phyloP scores from a whole-genome alignment of 1,140 invertebrate species.

The Zaprionus vittiger region DNA sequence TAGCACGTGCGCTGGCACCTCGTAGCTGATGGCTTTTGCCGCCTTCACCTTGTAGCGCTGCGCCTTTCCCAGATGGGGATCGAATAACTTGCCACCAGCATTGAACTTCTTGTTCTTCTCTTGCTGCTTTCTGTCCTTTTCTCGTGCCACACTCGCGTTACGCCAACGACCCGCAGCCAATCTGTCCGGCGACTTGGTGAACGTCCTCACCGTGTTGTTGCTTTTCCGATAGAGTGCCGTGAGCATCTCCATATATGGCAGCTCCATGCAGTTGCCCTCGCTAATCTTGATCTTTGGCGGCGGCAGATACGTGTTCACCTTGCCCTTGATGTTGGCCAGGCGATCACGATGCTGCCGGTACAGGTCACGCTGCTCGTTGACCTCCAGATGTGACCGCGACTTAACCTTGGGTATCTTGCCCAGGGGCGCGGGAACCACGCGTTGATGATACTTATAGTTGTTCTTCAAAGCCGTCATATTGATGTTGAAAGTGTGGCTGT shows the following conservation, averaged over 20 bases:
- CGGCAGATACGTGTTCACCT: conserved; percentile 64
- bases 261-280: conserved; percentile 66
- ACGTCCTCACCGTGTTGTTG: conserved; percentile 68
- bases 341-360: conserved; percentile 68
- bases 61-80: conserved; percentile 40
- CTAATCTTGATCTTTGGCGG: conserved; percentile 57
- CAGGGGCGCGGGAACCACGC: conserved; percentile 30
- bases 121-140: conserved; percentile 56
- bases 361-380: conserved; percentile 64
- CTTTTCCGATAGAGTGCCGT: conserved; percentile 68
- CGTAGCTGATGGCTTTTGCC: conserved; percentile 52
- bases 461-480: conserved; percentile 32
- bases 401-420: conserved; percentile 19
- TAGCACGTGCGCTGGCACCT: conserved; percentile 66
- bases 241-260: conserved; percentile 74
- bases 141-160: conserved; percentile 52
- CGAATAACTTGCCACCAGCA: conserved; percentile 59
- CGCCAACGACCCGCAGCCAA: conserved; percentile 62
- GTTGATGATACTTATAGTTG: conserved; percentile 58
- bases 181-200: conserved; percentile 66
- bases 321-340: conserved; percentile 65
- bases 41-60: conserved; percentile 26
- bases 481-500: conserved; percentile 63
- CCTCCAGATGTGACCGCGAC: conserved; percentile 45
- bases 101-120: conserved; percentile 60